These are phyloP conservation scores for Tyrophagus putrescentiae DNA, from an alignment of 1,140 invertebrate genomes.

Conservation along the genomic window DNA sequence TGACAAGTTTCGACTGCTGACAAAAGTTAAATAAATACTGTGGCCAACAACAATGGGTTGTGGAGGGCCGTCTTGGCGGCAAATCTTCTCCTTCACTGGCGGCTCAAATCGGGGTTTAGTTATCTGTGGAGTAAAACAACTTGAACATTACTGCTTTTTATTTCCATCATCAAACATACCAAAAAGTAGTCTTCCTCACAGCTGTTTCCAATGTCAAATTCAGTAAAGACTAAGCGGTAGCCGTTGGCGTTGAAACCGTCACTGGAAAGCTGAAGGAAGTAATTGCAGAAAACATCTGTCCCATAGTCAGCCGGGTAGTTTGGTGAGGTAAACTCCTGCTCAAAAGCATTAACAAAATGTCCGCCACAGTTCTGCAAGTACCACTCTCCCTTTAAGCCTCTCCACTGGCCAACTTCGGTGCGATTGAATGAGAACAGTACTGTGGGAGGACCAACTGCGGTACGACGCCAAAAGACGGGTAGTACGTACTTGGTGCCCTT, in stretches of 20 bases:
- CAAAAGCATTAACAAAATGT: constrained; percentile 30
- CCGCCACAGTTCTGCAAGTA: constrained; percentile 45
- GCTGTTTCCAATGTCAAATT: constrained; percentile 28
- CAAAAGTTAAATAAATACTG: constrained; percentile 2
- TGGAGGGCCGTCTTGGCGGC: background rate
- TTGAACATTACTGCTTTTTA: no score
- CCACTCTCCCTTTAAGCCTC: constrained; percentile 31
- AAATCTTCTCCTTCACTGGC: background rate
- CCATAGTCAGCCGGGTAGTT: constrained; percentile 31
- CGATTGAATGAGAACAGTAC: constrained; percentile 16
- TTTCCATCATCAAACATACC: constrained; percentile 30
- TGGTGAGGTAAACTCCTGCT: constrained; percentile 32
- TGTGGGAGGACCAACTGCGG: background rate
- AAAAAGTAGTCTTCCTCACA: constrained; percentile 40
- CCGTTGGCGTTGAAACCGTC: constrained; percentile 41
- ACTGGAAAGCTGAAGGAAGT: constrained; percentile 40
- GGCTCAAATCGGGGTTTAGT: constrained; percentile 3
- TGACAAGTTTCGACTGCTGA: background rate
- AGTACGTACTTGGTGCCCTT: no score
- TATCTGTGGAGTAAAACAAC: background rate
- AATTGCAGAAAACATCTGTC: constrained; percentile 44
- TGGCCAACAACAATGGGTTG: background rate
- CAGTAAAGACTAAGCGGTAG: constrained; percentile 28
- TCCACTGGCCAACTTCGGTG: background rate
- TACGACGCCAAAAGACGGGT: background rate